A percentile compares a stretch with the other conserved stretches of the same genome.
Evolutionary conservation across 2,888 invertebrate genomes (phyloP).

Genomic region (Psylliodes chrysocephalus): DNA sequence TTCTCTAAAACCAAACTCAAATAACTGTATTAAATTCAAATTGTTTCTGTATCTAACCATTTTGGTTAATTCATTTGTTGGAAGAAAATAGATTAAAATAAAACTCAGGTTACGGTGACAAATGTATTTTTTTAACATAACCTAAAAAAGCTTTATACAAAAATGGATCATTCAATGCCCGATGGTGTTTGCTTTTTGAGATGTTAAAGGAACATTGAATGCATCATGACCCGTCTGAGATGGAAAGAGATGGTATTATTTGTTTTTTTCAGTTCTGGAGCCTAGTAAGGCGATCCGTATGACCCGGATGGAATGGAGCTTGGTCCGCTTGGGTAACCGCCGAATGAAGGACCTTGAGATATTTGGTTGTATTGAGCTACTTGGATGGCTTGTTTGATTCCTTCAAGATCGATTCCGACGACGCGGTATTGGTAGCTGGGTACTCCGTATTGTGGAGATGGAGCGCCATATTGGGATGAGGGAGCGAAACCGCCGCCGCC

Average conservation of each 20-base stretch:
- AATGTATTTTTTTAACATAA: conserved; percentile 67
- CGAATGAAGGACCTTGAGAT: conserved; percentile 62
- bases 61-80: too few relatives aligned
- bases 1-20: too few relatives aligned
- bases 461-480: conserved; percentile 75
- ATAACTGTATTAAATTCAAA: too few relatives aligned
- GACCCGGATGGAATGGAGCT: conserved; percentile 66
- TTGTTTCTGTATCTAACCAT: too few relatives aligned
- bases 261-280: conserved; percentile 54
- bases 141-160: conserved; percentile 67
- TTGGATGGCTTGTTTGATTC: conserved; percentile 87
- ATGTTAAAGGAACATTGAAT: conserved; percentile 55
- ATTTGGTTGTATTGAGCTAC: conserved; percentile 85
- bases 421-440: conserved; percentile 72
- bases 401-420: conserved; percentile 86
- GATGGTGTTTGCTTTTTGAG: conserved; percentile 51
- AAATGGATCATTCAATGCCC: conserved; percentile 58
- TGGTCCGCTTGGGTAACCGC: conserved; percentile 65
- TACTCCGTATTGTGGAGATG: conserved; percentile 75
- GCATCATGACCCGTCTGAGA: conserved; percentile 64
- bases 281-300: conserved; percentile 51
- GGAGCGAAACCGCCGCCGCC: conserved; percentile 68
- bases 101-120: conserved; percentile 63
- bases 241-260: conserved; percentile 53
- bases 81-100: conserved; percentile 8